phyloP scores from a whole-genome alignment of 2,888 invertebrate species.

The Troides oblongomaculatus region DNA sequence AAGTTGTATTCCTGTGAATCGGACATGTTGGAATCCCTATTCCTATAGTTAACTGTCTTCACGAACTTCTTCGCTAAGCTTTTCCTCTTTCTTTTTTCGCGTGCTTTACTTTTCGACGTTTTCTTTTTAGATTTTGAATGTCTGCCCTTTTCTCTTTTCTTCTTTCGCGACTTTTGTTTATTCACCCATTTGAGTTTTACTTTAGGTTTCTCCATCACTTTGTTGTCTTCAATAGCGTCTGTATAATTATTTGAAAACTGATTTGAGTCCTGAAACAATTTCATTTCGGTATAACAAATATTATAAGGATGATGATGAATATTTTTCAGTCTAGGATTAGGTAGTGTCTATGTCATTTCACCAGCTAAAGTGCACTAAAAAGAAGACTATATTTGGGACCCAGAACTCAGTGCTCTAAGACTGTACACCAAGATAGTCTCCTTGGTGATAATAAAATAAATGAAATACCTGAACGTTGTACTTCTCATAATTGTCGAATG shows the following conservation, averaged over 20 bases:
- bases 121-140: conserved; percentile 11
- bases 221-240: conserved; percentile 1
- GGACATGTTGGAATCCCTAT: conserved; percentile 30
- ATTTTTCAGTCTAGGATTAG: too few relatives aligned
- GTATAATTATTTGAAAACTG: conserved; percentile 7
- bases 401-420: not conserved
- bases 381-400: too few relatives aligned
- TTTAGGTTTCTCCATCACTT: conserved; percentile 14
- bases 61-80: conserved; percentile 27
- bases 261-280: conserved; percentile 17
- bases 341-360: too few relatives aligned
- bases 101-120: conserved; percentile 7
- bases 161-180: conserved; percentile 22
- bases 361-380: too few relatives aligned
- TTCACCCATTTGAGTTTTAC: conserved; percentile 9
- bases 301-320: not conserved
- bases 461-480: conserved; percentile 10
- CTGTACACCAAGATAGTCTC: not conserved
- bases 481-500: not conserved
- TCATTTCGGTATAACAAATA: not conserved
- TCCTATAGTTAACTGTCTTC: conserved; percentile 27
- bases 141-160: conserved; percentile 18
- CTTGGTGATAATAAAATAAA: not conserved
- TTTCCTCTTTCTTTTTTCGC: conserved; percentile 23
- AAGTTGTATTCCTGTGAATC: conserved; percentile 22